Evolutionary conservation across 2,797 vertebrate species (phyloP).

Genomic region (Acipenser ruthenus): DNA sequence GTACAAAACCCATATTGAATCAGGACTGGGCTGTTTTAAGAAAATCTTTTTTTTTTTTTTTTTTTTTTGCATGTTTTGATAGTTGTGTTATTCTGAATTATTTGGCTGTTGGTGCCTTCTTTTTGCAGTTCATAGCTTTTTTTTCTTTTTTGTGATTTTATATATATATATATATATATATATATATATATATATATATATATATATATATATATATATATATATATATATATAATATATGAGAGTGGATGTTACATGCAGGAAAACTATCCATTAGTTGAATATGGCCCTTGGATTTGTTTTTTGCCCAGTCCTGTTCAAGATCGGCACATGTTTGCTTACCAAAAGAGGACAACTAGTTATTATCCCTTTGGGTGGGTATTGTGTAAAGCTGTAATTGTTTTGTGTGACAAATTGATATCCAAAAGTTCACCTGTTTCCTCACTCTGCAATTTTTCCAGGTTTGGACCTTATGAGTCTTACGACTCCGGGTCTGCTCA

Average conservation of each 20-base stretch:
- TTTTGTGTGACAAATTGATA: slow-evolving; percentile 6
- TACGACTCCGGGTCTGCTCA: slow-evolving; percentile 74
- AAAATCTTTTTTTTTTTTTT: no score
- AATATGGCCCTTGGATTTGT: slow-evolving; percentile 13
- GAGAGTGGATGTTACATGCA: no score
- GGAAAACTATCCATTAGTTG: no score
- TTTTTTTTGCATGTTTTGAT: no score
- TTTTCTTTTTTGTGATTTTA: no score
- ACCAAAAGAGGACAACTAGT: slow-evolving; percentile 8
- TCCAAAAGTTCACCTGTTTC: slow-evolving; percentile 34
- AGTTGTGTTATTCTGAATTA: no score
- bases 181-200: no score
- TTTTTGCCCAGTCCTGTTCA: slow-evolving; percentile 38
- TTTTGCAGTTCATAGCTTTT: no score
- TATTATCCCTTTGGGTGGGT: background rate
- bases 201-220: no score
- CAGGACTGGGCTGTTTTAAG: slow-evolving; percentile 7
- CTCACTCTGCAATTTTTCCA: slow-evolving; percentile 74
- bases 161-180: no score
- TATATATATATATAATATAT: no score
- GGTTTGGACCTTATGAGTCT: slow-evolving; percentile 83
- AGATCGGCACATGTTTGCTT: background rate
- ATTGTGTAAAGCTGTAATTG: background rate
- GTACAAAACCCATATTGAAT: slow-evolving; percentile 6
- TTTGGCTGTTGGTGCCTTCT: no score